A percentile compares a stretch with the other conserved stretches of the same genome.
These are phyloP conservation scores for Perizoma affinitatum DNA, from an alignment of 2,888 invertebrate species.

Conservation along the genomic window DNA sequence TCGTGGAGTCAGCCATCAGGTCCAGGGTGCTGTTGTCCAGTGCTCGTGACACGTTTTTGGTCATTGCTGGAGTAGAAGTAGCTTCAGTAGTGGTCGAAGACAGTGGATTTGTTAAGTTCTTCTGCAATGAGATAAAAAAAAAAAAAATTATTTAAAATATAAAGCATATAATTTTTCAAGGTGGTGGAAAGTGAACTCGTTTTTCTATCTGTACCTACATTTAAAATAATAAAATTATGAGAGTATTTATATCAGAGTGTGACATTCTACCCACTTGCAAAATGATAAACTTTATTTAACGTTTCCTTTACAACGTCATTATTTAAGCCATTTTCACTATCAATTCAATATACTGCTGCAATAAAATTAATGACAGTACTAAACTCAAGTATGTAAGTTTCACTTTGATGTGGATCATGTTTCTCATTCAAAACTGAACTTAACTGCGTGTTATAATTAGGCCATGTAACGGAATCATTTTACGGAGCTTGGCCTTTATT, in stretches of 20 bases:
- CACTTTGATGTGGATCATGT: slow-evolving; percentile 6
- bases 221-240: too few relatives aligned
- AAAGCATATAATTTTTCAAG: too few relatives aligned
- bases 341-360: slow-evolving; percentile 10
- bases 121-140: slow-evolving; percentile 60
- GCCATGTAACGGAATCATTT: not conserved
- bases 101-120: slow-evolving; percentile 43
- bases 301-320: slow-evolving; percentile 11
- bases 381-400: slow-evolving; percentile 16
- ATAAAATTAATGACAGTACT: slow-evolving; percentile 16
- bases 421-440: not conserved
- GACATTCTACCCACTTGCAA: too few relatives aligned
- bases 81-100: slow-evolving; percentile 41
- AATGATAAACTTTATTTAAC: not conserved
- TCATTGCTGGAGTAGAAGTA: slow-evolving; percentile 28
- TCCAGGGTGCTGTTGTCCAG: slow-evolving; percentile 60
- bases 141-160: too few relatives aligned
- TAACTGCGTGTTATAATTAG: not conserved
- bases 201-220: too few relatives aligned
- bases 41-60: slow-evolving; percentile 38
- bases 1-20: slow-evolving; percentile 65
- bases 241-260: too few relatives aligned
- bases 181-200: too few relatives aligned
- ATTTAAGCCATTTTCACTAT: slow-evolving; percentile 23
- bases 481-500: too few relatives aligned